Percentiles rank a stretch among this genome's conserved stretches.
Evolutionary conservation across 2,113 vertebrate species (phyloP).

Genomic region (human): DNA sequence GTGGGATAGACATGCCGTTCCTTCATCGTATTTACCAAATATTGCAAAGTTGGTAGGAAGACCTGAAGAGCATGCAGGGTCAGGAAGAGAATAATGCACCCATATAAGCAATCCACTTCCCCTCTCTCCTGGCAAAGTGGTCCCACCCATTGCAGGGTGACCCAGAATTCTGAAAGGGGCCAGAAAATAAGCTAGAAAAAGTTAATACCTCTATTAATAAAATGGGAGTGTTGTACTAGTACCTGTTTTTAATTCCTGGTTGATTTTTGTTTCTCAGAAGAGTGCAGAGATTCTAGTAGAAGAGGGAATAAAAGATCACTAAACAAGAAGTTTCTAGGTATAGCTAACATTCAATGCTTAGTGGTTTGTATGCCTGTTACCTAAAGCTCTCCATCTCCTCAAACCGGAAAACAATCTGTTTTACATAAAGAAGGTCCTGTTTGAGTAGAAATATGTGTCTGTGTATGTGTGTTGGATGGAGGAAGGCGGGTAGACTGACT

Average conservation of each 20-base stretch:
- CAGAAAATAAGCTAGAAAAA: background rate
- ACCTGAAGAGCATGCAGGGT: background rate
- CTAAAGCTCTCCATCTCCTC: background rate
- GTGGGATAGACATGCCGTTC: background rate
- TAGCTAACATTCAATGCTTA: background rate
- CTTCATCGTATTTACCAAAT: background rate
- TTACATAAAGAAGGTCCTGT: background rate
- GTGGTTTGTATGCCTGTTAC: background rate
- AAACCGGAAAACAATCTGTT: background rate
- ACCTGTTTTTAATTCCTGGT: background rate
- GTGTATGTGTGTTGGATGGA: background rate
- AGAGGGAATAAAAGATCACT: background rate
- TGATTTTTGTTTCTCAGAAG: background rate
- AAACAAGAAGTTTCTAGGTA: background rate
- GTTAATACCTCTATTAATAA: background rate
- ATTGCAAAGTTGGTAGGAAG: background rate
- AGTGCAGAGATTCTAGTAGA: background rate
- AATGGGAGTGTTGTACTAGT: background rate
- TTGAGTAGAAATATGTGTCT: background rate
- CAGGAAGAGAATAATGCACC: background rate
- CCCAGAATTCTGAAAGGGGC: background rate
- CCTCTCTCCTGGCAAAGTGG: background rate
- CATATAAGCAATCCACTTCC: background rate
- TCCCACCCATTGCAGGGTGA: background rate
- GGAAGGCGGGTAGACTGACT: fast-evolving